Evolutionary conservation across 2,797 vertebrate species (phyloP).

Genomic region (Gadopsis bispinosus): DNA sequence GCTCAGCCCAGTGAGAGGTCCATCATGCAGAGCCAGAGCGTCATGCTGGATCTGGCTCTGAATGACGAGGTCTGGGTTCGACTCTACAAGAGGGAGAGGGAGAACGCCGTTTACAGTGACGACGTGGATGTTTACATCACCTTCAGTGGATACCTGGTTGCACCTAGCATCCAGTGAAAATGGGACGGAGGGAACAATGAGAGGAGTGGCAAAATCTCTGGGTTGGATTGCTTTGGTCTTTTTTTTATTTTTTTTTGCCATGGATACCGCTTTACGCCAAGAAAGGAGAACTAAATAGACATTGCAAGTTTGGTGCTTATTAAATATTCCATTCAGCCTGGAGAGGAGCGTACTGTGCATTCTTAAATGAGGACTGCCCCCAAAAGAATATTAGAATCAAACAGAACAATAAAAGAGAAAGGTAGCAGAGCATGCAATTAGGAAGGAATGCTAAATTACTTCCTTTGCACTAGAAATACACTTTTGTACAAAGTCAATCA

Average conservation of each 20-base stretch:
- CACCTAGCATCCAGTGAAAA: constrained; percentile 77
- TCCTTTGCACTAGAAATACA: constrained; percentile 50
- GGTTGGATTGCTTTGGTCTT: constrained; percentile 7
- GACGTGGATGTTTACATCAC: constrained; percentile 94
- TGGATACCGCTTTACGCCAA: constrained; percentile 23
- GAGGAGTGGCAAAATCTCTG: not conserved
- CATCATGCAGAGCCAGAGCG: constrained; percentile 97
- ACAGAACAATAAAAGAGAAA: constrained; percentile 5
- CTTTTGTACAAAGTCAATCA: constrained; percentile 34
- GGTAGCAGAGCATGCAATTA: constrained; percentile 28
- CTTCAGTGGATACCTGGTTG: constrained; percentile 93
- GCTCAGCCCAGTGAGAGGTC: constrained; percentile 94
- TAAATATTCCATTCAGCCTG: constrained; percentile 28
- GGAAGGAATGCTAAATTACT: constrained; percentile 25
- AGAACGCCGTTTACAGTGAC: constrained; percentile 94
- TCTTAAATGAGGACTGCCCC: not conserved
- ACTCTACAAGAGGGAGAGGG: constrained; percentile 92
- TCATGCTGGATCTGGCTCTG: constrained; percentile 89
- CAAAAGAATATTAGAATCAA: constrained; percentile 17
- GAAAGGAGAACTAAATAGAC: constrained; percentile 18
- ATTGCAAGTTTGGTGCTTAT: constrained; percentile 50
- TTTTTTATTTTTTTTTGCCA: not conserved
- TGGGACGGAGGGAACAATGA: not conserved
- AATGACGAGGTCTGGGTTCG: constrained; percentile 92
- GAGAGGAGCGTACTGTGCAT: constrained; percentile 29